Base-by-base conservation (phyloP, 2,113 vertebrate species). In the Stercorarius parasiticus region DNA sequence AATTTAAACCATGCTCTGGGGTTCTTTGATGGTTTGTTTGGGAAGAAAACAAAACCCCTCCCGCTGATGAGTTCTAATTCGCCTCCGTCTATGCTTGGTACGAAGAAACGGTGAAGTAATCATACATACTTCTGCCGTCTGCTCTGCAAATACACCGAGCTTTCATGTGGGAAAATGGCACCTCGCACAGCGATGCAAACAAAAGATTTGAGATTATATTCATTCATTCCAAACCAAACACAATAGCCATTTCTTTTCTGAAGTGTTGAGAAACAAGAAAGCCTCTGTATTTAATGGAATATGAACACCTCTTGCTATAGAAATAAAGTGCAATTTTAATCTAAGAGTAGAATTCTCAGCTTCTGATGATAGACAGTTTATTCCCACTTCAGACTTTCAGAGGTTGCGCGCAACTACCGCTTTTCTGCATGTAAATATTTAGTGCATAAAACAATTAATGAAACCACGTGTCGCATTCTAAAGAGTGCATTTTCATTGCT, bases 131-230 rank as follows among this genome's bases (percentile, higher is more conserved):
- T 96, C 97, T 94, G 66, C 49, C 14, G 32, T 21, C 59, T 82
- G 78, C 86, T 82, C 96, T 90, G 77, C 58, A 62, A 94, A 94
- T 32, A 67, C 67, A 84, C 80, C 9, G 27, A 78, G 86, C 80
- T 82, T 80, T 95, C 92, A 53, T 71, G 69, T 81, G 67, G 96
- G 94, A 96, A 96, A 97, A 97, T 93, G 80, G 88, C 69, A 93
- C 66, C 50, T 76, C 93, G 90, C 65, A 85, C 52, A 93, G 55
- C 83, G 83, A 96, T 73, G 88, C 79, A 90, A 83, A 94, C 62
- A 96, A 95, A 96, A 95, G 82, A 77, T 90, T 86, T 77, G 81
- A 93, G 11, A 47, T 86, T 88, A 85, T 71, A 78, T 72, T 95
- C 88, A 76, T 72, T 89, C 73, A 85, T 72, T 83, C 56, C 53